A percentile compares a stretch with the other conserved stretches of the same genome.
Conservation (phyloP, 2,888 invertebrate genomes). For the Thalpophila matura region DNA sequence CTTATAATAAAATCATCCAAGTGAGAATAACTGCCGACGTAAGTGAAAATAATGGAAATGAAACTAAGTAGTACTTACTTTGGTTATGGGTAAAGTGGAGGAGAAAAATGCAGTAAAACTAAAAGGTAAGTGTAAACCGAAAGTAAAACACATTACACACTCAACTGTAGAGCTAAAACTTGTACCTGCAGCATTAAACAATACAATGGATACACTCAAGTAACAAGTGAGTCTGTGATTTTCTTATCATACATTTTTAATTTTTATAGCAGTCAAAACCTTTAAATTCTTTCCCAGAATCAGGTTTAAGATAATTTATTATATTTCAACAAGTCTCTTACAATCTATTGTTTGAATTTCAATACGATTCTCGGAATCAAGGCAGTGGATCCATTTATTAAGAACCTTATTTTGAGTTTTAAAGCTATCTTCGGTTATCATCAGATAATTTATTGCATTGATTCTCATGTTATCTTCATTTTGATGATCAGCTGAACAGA, state of each 20-base stretch:
- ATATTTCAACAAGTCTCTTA: constrained; percentile 32
- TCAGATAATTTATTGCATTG: constrained; percentile 37
- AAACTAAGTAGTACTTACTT: neutral
- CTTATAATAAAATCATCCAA: constrained; percentile 33
- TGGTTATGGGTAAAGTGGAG: constrained; percentile 1
- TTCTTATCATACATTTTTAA: neutral
- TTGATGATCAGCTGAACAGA: constrained; percentile 47
- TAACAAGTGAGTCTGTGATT: no score
- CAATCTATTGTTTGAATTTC: constrained; percentile 49
- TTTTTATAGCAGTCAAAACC: neutral
- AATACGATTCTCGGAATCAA: constrained; percentile 45
- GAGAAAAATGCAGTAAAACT: constrained; percentile 11
- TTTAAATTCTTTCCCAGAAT: constrained; percentile 41
- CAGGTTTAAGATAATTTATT: constrained; percentile 45
- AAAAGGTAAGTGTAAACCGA: constrained; percentile 2
- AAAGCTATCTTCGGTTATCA: constrained; percentile 25
- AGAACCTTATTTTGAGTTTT: constrained; percentile 20
- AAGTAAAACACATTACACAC: neutral
- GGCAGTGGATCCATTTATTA: constrained; percentile 21
- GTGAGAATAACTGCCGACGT: constrained; percentile 27
- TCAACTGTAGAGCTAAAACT: neutral
- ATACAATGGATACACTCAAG: neutral
- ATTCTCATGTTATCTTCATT: constrained; percentile 22
- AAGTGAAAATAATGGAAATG: constrained; percentile 23
- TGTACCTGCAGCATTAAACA: neutral